These are phyloP conservation scores for Latrodectus geometricus DNA, from an alignment of 1,140 invertebrate genomes.

Conservation along the genomic window DNA sequence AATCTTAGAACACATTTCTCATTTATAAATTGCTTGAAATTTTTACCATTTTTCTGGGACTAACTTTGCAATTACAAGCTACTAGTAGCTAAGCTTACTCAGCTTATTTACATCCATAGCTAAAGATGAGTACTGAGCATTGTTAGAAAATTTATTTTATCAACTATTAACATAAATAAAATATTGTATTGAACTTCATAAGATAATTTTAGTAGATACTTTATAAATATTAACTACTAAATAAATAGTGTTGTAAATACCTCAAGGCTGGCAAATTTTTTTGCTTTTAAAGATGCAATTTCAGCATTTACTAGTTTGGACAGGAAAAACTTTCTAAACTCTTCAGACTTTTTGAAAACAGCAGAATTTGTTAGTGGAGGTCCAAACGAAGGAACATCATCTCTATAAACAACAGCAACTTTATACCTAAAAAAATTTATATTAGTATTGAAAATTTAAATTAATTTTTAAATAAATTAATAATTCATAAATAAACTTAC, in stretches of 20 bases:
- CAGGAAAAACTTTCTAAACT: slow-evolving; percentile 94
- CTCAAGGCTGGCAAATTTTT: slow-evolving; percentile 95
- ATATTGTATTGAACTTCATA: no score
- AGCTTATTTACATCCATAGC: no score
- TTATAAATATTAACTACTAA: no score
- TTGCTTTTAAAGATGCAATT: slow-evolving; percentile 95
- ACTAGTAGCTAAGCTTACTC: no score
- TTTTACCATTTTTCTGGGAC: no score
- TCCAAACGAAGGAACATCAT: slow-evolving; percentile 97
- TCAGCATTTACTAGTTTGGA: slow-evolving; percentile 98
- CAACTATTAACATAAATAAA: no score
- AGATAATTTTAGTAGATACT: no score
- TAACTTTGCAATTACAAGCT: no score
- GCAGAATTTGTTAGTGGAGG: slow-evolving; percentile 89
- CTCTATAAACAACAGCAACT: slow-evolving; percentile 92
- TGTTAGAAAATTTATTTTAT: no score
- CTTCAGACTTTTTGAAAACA: slow-evolving; percentile 82
- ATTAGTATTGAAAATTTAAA: slow-evolving; percentile 10
- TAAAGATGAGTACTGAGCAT: no score
- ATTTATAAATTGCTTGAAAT: no score
- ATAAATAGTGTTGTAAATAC: slow-evolving; percentile 68
- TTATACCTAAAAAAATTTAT: slow-evolving; percentile 79
- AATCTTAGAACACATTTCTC: no score
- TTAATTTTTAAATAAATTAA: neutral
- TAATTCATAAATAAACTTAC: slow-evolving; percentile 69